Evolutionary conservation across 2,888 invertebrate species (phyloP), one percentile per base, ranked within the genome.

Genomic region (Digitonthophagus gazella): DNA sequence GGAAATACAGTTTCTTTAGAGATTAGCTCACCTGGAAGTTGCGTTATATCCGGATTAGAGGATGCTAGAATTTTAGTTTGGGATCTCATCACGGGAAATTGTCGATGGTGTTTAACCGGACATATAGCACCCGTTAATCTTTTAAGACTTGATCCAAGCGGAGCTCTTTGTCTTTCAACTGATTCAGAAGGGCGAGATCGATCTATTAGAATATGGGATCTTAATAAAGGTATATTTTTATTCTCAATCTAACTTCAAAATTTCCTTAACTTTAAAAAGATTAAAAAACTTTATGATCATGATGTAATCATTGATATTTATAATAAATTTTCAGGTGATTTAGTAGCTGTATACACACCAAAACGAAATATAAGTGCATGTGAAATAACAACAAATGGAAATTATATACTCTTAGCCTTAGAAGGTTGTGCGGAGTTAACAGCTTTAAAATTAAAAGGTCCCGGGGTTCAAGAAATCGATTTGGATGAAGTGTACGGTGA

Each of bases 41-140:
- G 93, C 80, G 95, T 95, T 20, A 89, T 95, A 66, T 93, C 93
- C 16, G 93, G 93, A 0, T 85, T 95, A 5, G 92, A 93, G 73
- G 93, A 94, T 79, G 91, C 93, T 18, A 88, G 91, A 79, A 90
- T 95, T 72, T 83, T 93, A 67, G 91, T 95, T 19, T 95, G 95
- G 93, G 94, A 95, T 80, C 85, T 95, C 8, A 90, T 93, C 18
- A 94, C 93, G 58, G 92, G 92, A 89, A 92, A 93, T 81, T 93
- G 93, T 78, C 87, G 92, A 67, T 89, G 91, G 82, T 90, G 90
- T 1, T 83, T 95, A 64, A 86, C 87, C 71, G 95, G 95, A 0
- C 95, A 95, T 83, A 90, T 89, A 74, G 89, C 93, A 0, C 91
- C 93, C 5, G 91, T 92, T 0, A 90, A 92, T 66, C 84, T 86